These are phyloP conservation scores for Triplophysa tibetana DNA, from an alignment of 2,113 vertebrate species.

Conservation along the genomic window DNA sequence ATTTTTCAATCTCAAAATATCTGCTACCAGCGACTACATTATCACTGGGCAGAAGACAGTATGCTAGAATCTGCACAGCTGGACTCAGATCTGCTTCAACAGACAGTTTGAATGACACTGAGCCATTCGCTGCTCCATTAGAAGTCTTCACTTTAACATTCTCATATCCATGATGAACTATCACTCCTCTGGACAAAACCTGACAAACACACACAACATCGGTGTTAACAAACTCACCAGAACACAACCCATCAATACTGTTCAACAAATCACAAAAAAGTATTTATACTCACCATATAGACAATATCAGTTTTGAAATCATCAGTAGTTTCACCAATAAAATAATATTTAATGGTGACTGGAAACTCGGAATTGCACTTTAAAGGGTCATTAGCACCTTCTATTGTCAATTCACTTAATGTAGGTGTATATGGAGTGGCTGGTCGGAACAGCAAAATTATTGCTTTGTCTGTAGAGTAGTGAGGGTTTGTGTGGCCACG, in stretches of 20 bases:
- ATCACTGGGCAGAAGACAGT: constrained; percentile 74
- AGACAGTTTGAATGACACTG: constrained; percentile 69
- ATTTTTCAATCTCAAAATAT: constrained; percentile 72
- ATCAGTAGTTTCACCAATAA: constrained; percentile 59
- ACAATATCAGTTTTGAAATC: constrained; percentile 54
- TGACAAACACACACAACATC: constrained; percentile 55
- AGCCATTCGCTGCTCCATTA: constrained; percentile 64
- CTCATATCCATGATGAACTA: constrained; percentile 67
- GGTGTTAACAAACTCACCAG: constrained; percentile 5
- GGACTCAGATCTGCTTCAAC: constrained; percentile 71
- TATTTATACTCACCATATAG: constrained; percentile 63
- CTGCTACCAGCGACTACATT: constrained; percentile 77
- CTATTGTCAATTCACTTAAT: constrained; percentile 62
- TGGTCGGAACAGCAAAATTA: background rate
- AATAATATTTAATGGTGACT: constrained; percentile 59
- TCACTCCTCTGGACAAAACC: constrained; percentile 74
- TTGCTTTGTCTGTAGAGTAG: background rate
- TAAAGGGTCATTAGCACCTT: constrained; percentile 48
- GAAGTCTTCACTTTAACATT: constrained; percentile 59
- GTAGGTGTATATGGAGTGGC: constrained; percentile 47
- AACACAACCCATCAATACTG: constrained; percentile 49
- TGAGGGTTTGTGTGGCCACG: accelerated
- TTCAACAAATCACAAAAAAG: constrained; percentile 17
- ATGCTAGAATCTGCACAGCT: constrained; percentile 70
- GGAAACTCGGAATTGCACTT: constrained; percentile 54